A percentile compares a stretch with the other conserved stretches of the same genome.
Conservation (phyloP, 2,888 invertebrate genomes). For the Siphonodentalium dalli region DNA sequence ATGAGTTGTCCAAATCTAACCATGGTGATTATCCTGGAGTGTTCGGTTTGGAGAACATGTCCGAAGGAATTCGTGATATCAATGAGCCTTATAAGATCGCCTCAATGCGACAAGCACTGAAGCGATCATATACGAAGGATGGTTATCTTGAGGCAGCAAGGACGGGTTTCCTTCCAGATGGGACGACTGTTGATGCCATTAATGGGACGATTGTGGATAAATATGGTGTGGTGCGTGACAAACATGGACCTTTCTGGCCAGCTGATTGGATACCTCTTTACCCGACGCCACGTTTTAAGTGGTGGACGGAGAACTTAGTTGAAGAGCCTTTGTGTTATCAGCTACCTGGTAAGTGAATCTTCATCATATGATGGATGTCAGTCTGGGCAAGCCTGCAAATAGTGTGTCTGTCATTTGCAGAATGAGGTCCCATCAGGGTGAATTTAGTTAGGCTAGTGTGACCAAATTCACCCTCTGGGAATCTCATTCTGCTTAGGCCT, state of each 20-base stretch:
- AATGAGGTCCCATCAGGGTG: too few relatives aligned
- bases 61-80: conserved; percentile 48
- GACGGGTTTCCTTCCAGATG: conserved; percentile 51
- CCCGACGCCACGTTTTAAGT: conserved; percentile 52
- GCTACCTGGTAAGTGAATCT: conserved; percentile 37
- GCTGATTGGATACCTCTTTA: conserved; percentile 55
- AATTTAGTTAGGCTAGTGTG: too few relatives aligned
- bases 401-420: too few relatives aligned
- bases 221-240: conserved; percentile 55
- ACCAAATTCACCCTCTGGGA: too few relatives aligned
- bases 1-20: conserved; percentile 48
- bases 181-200: conserved; percentile 38
- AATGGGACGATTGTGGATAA: conserved; percentile 53
- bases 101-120: conserved; percentile 34
- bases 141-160: conserved; percentile 51
- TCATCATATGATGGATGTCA: not conserved
- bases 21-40: conserved; percentile 52
- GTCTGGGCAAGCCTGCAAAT: not conserved
- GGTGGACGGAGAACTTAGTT: conserved; percentile 29
- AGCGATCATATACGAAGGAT: conserved; percentile 52
- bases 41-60: conserved; percentile 44
- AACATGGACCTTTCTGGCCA: conserved; percentile 64
- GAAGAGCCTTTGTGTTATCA: conserved; percentile 47
- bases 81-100: conserved; percentile 36
- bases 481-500: too few relatives aligned